Percentiles rank a stretch among this genome's conserved stretches.
phyloP scores from a whole-genome alignment of 1,140 invertebrate genomes.

The Metaphire vulgaris region DNA sequence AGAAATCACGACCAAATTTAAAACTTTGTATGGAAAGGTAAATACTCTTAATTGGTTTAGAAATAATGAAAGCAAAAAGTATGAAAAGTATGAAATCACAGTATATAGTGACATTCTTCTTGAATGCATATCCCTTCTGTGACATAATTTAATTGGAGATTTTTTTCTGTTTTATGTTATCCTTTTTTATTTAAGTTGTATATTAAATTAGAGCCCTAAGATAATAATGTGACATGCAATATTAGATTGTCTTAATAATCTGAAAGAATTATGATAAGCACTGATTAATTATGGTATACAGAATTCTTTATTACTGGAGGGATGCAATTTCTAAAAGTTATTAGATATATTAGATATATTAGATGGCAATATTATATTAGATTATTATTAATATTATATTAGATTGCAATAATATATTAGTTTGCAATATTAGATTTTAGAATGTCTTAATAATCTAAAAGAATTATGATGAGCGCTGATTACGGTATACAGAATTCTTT shows the following conservation, averaged over 20 bases:
- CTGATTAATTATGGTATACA: background rate
- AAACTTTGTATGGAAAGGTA: conserved; percentile 86
- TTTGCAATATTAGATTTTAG: background rate
- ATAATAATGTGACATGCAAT: background rate
- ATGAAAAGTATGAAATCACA: too few species aligned
- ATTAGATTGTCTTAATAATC: background rate
- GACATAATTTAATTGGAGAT: too few species aligned
- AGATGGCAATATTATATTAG: too few species aligned
- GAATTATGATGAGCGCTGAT: background rate
- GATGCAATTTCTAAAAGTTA: background rate
- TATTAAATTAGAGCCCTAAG: too few species aligned
- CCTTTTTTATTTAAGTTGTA: too few species aligned
- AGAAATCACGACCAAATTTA: conserved; percentile 82
- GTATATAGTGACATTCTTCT: too few species aligned
- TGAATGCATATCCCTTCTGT: too few species aligned
- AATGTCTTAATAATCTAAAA: background rate
- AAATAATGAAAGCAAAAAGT: too few species aligned
- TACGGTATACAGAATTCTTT: background rate
- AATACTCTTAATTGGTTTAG: background rate
- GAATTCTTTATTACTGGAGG: background rate
- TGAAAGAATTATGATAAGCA: background rate
- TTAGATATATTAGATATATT: too few species aligned
- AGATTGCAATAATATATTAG: background rate
- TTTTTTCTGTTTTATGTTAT: too few species aligned
- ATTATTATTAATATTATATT: background rate